phyloP scores from a whole-genome alignment of 2,797 vertebrate genomes.

The Sebastes cheni region DNA sequence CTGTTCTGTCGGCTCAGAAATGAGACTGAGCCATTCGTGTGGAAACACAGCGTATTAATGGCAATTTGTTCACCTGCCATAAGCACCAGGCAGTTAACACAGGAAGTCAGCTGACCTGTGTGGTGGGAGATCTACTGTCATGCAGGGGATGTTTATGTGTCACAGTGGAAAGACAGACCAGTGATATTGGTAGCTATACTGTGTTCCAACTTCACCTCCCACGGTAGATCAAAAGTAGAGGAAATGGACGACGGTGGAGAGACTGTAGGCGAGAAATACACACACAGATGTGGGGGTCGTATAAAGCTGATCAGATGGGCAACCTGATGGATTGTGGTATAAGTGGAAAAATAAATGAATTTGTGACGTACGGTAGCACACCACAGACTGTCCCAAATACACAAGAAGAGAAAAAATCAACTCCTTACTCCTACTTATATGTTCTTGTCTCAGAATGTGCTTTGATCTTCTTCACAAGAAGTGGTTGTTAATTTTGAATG shows the following conservation, averaged over 20 bases:
- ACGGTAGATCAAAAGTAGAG: conserved; percentile 32
- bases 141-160: conserved; percentile 55
- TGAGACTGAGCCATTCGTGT: not conserved
- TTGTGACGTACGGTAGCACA: conserved; percentile 45
- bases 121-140: conserved; percentile 39
- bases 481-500: not conserved
- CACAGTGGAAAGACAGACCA: conserved; percentile 68
- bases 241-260: conserved; percentile 48
- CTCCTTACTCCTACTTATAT: conserved; percentile 23
- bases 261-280: conserved; percentile 41
- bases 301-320: conserved; percentile 25
- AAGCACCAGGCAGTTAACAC: conserved; percentile 5
- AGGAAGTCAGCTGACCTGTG: conserved; percentile 71
- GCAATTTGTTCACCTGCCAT: conserved; percentile 23
- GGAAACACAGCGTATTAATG: not conserved
- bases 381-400: conserved; percentile 57
- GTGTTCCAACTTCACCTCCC: conserved; percentile 54
- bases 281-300: not conserved
- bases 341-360: conserved; percentile 51
- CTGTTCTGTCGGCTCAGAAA: not conserved
- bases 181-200: not conserved
- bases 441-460: not conserved
- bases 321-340: conserved; percentile 35
- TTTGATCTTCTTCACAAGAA: not conserved
- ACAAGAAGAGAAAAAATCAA: conserved; percentile 7